Base-by-base conservation (phyloP, 1,140 invertebrate genomes). In the Tribolium madens region DNA sequence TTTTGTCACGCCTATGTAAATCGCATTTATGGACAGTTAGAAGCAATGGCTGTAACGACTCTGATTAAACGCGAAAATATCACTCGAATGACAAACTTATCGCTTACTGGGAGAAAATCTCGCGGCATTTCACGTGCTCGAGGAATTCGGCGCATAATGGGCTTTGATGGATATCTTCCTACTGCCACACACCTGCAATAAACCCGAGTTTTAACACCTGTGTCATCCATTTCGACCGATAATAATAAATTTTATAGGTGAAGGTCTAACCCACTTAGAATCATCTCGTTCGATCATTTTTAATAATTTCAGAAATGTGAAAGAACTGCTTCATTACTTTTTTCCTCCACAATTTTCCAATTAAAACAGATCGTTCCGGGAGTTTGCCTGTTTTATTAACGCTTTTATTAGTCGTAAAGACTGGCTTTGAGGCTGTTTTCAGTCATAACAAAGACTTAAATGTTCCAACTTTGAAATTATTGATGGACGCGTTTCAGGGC, bases 1-100 rank as follows among this genome's bases (percentile, higher is more conserved):
- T 64, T 31, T 64, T 64, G 57, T 64, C 57, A 64, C 57, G 57
- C 57, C 31, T 64, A 64, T 64, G 57, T 64, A 64, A 64, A 64
- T 64, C 26, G 31, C 57, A 33, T 64, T 64, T 64, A 64, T 64
- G 12, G 57, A 64, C 57, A 64, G 57, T 64, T 64, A 64, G 57
- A 64, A 31, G 57, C 57, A 64, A 64, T 64, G 57, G 57, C 57
- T 64, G 57, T 64, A 64, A 64, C 57, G 57, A 21, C 53, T 60
- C 53, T 60, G 53, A 64, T 64, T 64, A 64, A 64, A 64, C 12
- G 57, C 26, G 31, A 64, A 64, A 64, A 64, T 64, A n/a, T n/a
- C 21, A 26, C 52, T n/a, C 9, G 57, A 64, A 64, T 64, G 21
- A 12, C 57, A 33, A 26, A 64, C n/a, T 64, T 64, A 64, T 64